phyloP scores from a whole-genome alignment of 64 coral and sea anemone species.

The Montipora cactus region DNA sequence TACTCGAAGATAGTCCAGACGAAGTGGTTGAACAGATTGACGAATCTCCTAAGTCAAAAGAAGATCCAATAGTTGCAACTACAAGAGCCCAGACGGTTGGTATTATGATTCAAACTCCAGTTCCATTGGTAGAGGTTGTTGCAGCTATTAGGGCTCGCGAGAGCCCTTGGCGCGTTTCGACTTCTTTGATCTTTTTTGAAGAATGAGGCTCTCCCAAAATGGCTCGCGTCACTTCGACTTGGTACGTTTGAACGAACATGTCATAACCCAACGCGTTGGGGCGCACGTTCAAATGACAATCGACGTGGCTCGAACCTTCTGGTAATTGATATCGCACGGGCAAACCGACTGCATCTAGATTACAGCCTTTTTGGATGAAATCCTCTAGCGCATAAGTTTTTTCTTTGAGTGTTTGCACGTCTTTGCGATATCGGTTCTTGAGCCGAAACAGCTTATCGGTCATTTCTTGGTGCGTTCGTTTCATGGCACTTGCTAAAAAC shows the following conservation, averaged over 20 bases:
- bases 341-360: not conserved
- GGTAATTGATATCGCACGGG: slow-evolving; percentile 3
- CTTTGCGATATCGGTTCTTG: not conserved
- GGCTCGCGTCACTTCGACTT: not conserved
- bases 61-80: no score
- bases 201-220: not conserved
- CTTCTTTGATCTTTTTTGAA: not conserved
- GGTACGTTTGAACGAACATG: not conserved
- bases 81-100: no score
- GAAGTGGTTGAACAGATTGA: no score
- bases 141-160: not conserved
- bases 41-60: no score
- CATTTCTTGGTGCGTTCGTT: not conserved
- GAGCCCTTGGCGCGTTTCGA: not conserved
- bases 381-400: not conserved
- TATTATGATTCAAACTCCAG: no score
- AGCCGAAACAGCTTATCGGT: not conserved
- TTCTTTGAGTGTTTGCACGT: not conserved
- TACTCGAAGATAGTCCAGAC: no score
- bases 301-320: not conserved
- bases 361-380: not conserved
- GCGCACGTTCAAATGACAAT: not conserved
- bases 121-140: no score
- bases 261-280: not conserved
- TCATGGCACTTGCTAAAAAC: not conserved